Evolutionary conservation across 2,888 invertebrate genomes (phyloP), one percentile per base, ranked within the genome.

Genomic region (Drosophila leonis): DNA sequence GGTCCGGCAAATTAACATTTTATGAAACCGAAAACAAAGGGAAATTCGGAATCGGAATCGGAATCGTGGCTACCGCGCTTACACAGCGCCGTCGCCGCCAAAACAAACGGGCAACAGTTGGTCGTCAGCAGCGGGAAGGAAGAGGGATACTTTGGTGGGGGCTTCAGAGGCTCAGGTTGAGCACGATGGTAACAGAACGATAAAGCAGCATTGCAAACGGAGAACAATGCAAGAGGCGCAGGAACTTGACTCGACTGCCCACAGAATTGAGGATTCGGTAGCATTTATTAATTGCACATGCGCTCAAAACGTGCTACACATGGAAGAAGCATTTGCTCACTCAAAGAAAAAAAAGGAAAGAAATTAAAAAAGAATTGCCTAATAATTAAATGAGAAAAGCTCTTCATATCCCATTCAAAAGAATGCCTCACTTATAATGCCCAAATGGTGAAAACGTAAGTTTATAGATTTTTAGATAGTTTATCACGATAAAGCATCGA

Each of bases 11-110:
- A 85, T 85, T 85, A 85, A 85, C 85, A 85, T 85, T 85, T 85
- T 90, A 90, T 85, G 88, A 82, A 85, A 82, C 89, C 88, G 82
- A 85, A 85, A 87, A 85, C 84, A 85, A 85, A 85, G 85, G 84
- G 83, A 86, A 85, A 84, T 86, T 86, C 75, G 86, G 77, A 88
- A 67, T 78, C 71, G 81, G 72, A 83, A 74, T 75, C 75, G 62
- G 72, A 78, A 84, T 91, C 90, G 90, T 90, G 90, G 90, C 90
- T 90, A 84, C 90, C 86, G 88, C 82, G 87, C 81, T 90, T 91
- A 91, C 91, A 90, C 90, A 90, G 82, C 78, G 81, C 67, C 78
- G 64, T 20, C 51, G 75, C 72, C 70, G 75, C 71, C 64, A 74
- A 76, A 78, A 74, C n/a, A 37, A 39, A 67, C 27, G 35, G 42